Conservation (phyloP, 1,140 invertebrate species). For the Scaptodrosophila lebanonensis region DNA sequence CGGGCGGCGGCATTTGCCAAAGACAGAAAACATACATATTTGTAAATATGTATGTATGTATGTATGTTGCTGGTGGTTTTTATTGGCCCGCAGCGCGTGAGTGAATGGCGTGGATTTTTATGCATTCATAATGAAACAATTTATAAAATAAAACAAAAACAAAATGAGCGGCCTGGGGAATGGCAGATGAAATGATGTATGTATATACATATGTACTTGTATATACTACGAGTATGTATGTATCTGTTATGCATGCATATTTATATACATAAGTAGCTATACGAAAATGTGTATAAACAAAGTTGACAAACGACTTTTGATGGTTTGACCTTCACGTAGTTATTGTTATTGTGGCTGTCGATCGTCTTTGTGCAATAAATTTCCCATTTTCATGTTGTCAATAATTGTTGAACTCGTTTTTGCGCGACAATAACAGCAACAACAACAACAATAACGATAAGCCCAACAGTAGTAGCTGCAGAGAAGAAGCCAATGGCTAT, state of each 20-base stretch:
- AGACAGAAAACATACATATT: slow-evolving; percentile 36
- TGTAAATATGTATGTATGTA: too few relatives aligned
- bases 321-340: slow-evolving; percentile 16
- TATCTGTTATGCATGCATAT: slow-evolving; percentile 7
- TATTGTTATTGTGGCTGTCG: slow-evolving; percentile 4
- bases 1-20: slow-evolving; percentile 33
- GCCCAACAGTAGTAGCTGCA: too few relatives aligned
- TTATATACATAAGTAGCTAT: too few relatives aligned
- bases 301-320: slow-evolving; percentile 66
- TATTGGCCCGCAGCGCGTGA: slow-evolving; percentile 28
- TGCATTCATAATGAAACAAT: slow-evolving; percentile 69
- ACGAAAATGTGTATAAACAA: too few relatives aligned
- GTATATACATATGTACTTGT: slow-evolving; percentile 25
- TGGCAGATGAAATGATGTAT: slow-evolving; percentile 26
- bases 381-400: slow-evolving; percentile 51
- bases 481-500: neutral
- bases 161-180: slow-evolving; percentile 21
- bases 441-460: too few relatives aligned
- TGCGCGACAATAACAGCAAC: too few relatives aligned
- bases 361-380: slow-evolving; percentile 28
- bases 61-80: slow-evolving; percentile 19
- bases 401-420: slow-evolving; percentile 33
- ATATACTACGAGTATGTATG: slow-evolving; percentile 32
- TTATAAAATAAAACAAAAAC: slow-evolving; percentile 33
- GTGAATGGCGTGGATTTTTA: slow-evolving; percentile 51